Evolutionary conservation across 2,113 vertebrate species (phyloP), one percentile per base, ranked within the genome.

Genomic region (Clarias magur): DNA sequence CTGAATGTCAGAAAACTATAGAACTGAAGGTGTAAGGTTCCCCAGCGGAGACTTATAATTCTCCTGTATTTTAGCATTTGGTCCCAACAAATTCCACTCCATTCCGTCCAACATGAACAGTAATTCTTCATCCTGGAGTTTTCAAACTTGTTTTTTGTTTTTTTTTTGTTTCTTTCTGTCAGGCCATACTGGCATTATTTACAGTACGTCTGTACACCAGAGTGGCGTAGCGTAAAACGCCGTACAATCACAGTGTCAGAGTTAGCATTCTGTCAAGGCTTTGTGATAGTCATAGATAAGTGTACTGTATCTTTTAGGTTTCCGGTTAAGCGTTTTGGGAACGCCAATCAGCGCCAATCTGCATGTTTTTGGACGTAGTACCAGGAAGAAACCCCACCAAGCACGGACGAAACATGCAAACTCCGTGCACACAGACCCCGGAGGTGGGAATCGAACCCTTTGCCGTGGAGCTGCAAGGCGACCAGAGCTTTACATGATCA

Each of bases 1-100:
- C 65, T 89, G 65, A 75, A 80, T 34, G 34, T 42, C 42, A 56
- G 11, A 68, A 76, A 83, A 85, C 38, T 17, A 59, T 65, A 54
- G 48, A 65, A 48, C 63, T 56, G n/a, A 82, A 42, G 48, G 12
- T 63, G 19, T 62, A 53, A 7, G 15, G 48, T 63, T 73, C 57
- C 19, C 67, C 54, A 62, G 3, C 19, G 57, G 68, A 56, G 75
- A 80, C 25, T 54, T 42, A 42, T n/a, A 34, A 34, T 56, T 27
- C 11, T 78, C 9, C 62, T 57, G 42, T 83, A 27, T 86, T 70
- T 70, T 72, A 70, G 78, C 65, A 21, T 60, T 70, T 86, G 53
- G 65, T 48, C 54, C 13, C 7, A 70, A n/a, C 30, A 13, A 80
- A 54, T 27, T 23, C 57, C 42, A 76, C 21, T 53, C 23, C 42